phyloP scores from a whole-genome alignment of 2,888 invertebrate species.

The Trilocha varians region DNA sequence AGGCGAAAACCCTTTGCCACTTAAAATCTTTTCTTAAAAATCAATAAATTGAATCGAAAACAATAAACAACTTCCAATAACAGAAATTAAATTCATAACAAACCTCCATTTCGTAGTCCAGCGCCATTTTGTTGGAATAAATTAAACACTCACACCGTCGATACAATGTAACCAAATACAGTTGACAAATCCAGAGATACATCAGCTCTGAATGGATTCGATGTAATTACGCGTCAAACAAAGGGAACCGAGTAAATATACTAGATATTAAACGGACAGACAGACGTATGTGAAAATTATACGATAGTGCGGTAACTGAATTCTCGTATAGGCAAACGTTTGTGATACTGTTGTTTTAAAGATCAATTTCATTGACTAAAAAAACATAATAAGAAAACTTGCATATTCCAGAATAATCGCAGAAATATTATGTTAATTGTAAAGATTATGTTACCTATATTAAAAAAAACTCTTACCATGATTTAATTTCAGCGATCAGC shows the following conservation, averaged over 20 bases:
- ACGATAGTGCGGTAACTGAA: slow-evolving; percentile 31
- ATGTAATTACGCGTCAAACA: slow-evolving; percentile 62
- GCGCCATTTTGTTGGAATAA: background rate
- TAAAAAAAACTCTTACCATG: too few relatives aligned
- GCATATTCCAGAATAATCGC: too few relatives aligned
- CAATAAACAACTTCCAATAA: background rate
- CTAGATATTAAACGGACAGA: slow-evolving; percentile 53
- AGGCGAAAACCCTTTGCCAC: too few relatives aligned
- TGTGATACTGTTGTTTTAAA: background rate
- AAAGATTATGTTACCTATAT: too few relatives aligned
- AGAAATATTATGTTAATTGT: too few relatives aligned
- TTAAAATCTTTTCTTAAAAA: too few relatives aligned
- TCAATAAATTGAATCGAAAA: too few relatives aligned
- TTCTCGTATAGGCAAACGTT: slow-evolving; percentile 20
- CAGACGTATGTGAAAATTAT: slow-evolving; percentile 70
- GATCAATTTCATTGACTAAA: too few relatives aligned
- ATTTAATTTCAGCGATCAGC: too few relatives aligned
- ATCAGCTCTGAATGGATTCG: slow-evolving; percentile 25
- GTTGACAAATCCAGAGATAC: slow-evolving; percentile 48
- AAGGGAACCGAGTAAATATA: slow-evolving; percentile 62
- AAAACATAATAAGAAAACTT: too few relatives aligned
- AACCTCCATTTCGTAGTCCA: background rate
- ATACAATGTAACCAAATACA: slow-evolving; percentile 31
- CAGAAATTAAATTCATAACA: background rate
- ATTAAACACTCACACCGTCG: background rate